phyloP scores from a whole-genome alignment of 2,797 vertebrate species.

The Scarus forsteni region DNA sequence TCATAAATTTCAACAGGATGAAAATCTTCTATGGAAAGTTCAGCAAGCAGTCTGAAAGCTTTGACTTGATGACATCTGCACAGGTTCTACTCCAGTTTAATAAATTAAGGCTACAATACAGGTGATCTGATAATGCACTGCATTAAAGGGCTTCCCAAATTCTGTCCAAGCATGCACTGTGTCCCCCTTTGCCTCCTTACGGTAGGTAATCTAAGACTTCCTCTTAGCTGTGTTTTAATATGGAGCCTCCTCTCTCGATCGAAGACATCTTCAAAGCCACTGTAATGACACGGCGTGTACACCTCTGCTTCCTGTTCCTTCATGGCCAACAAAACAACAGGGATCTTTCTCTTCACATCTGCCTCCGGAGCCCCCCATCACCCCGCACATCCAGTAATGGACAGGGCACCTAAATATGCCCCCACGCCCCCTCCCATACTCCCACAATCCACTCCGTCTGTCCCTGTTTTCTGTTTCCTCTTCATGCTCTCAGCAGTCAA shows the following conservation, averaged over 20 bases:
- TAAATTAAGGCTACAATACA: too few relatives aligned
- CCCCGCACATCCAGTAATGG: constrained; percentile 65
- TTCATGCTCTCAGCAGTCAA: constrained; percentile 77
- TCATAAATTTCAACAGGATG: too few relatives aligned
- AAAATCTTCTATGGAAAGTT: too few relatives aligned
- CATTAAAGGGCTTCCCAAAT: constrained; percentile 4
- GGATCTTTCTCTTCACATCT: constrained; percentile 52
- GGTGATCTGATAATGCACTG: background rate
- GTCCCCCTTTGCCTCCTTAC: constrained; percentile 16
- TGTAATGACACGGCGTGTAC: constrained; percentile 75
- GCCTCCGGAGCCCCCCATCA: constrained; percentile 30
- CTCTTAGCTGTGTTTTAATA: constrained; percentile 47
- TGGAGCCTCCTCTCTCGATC: constrained; percentile 68
- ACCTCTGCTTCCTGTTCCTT: constrained; percentile 54
- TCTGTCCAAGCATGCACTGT: constrained; percentile 21
- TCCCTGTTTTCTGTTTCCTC: constrained; percentile 71
- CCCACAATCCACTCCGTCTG: constrained; percentile 33
- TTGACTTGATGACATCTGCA: too few relatives aligned
- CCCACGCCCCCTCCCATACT: constrained; percentile 22
- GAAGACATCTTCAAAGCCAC: constrained; percentile 87
- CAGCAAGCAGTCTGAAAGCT: too few relatives aligned
- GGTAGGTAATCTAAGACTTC: constrained; percentile 16
- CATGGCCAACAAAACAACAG: constrained; percentile 65
- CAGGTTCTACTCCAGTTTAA: too few relatives aligned
- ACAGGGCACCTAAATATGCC: constrained; percentile 57